Conservation (phyloP, 2,888 invertebrate species). For the Heliothis peltigera region DNA sequence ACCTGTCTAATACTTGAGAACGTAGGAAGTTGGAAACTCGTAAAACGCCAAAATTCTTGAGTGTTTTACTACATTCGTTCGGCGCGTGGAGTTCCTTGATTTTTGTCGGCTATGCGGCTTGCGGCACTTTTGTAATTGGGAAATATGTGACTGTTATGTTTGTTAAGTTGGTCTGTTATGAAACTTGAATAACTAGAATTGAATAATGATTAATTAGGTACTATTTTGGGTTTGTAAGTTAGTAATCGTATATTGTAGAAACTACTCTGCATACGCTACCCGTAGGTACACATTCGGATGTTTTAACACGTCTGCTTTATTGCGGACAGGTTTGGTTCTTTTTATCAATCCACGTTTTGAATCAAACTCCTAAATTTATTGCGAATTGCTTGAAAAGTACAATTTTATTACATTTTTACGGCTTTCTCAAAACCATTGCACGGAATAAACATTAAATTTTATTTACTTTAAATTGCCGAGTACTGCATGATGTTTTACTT, state of each 20-base stretch:
- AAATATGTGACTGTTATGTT: slow-evolving; percentile 41
- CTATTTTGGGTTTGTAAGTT: slow-evolving; percentile 8
- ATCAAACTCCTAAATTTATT: slow-evolving; percentile 9
- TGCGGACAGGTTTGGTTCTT: background rate
- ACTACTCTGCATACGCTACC: too few relatives aligned
- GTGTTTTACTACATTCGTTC: slow-evolving; percentile 43
- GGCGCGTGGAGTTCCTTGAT: slow-evolving; percentile 34
- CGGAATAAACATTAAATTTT: slow-evolving; percentile 28
- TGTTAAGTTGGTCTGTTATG: slow-evolving; percentile 18
- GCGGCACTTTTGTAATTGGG: slow-evolving; percentile 47
- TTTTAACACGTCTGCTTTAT: background rate
- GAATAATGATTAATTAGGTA: slow-evolving; percentile 5
- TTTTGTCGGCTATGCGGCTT: slow-evolving; percentile 47
- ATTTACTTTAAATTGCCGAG: background rate
- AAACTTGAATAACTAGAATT: slow-evolving; percentile 23
- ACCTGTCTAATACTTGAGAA: slow-evolving; percentile 80
- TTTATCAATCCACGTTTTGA: slow-evolving; percentile 4
- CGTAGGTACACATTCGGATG: background rate
- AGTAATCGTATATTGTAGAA: background rate
- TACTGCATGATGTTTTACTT: too few relatives aligned
- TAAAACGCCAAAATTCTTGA: slow-evolving; percentile 47
- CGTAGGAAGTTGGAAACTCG: slow-evolving; percentile 49
- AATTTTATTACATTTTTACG: slow-evolving; percentile 41
- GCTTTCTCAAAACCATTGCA: slow-evolving; percentile 31
- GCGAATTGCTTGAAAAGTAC: slow-evolving; percentile 24